Evolutionary conservation across 2,797 vertebrate genomes (phyloP).

Genomic region (Diceros bicornis): DNA sequence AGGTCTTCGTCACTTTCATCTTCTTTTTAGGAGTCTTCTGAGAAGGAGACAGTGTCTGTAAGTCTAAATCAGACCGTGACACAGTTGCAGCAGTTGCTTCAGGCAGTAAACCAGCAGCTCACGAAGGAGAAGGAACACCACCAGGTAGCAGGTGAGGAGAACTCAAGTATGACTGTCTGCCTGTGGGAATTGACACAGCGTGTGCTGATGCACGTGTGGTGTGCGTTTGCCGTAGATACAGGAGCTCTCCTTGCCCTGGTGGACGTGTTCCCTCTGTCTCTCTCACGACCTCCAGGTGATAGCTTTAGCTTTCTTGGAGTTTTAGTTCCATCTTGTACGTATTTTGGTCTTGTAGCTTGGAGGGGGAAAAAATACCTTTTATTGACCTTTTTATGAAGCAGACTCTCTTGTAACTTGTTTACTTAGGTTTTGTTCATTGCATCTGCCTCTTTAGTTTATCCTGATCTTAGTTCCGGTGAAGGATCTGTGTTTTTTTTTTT

Average conservation of each 20-base stretch:
- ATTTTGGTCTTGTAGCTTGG: background rate
- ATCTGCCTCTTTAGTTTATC: slow-evolving; percentile 22
- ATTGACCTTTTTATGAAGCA: background rate
- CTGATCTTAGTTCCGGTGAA: background rate
- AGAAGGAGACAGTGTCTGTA: slow-evolving; percentile 94
- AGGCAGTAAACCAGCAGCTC: slow-evolving; percentile 95
- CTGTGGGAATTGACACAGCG: background rate
- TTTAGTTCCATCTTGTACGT: slow-evolving; percentile 38
- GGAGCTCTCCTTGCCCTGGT: background rate
- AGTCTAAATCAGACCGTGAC: slow-evolving; percentile 95
- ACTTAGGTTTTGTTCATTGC: background rate
- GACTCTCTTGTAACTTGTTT: background rate
- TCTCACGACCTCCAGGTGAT: background rate
- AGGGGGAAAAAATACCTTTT: background rate
- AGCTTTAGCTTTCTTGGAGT: background rate
- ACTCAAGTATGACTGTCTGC: background rate
- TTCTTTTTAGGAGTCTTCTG: slow-evolving; percentile 92
- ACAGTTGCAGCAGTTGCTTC: slow-evolving; percentile 96
- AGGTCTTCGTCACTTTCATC: background rate
- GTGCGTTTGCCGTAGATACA: background rate
- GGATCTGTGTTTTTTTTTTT: background rate
- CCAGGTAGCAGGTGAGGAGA: slow-evolving; percentile 87
- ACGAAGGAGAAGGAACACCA: slow-evolving; percentile 93
- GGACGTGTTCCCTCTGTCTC: background rate
- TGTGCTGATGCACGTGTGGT: background rate